A percentile compares a stretch with the other conserved stretches of the same genome.
Conservation (phyloP, 2,113 vertebrate genomes). For the Sula dactylatra region DNA sequence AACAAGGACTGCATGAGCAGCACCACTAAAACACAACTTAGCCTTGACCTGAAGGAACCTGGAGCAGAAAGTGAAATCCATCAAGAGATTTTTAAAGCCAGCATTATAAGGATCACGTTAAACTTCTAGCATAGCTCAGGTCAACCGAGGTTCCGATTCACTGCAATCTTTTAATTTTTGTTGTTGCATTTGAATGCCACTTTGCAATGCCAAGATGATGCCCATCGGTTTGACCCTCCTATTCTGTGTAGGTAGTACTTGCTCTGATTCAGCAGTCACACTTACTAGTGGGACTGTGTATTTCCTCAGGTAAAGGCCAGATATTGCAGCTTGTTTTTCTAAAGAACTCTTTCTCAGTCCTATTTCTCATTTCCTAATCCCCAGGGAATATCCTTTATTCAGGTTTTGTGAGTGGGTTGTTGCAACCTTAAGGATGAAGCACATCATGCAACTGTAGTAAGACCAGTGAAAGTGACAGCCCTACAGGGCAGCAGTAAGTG, state of each 20-base stretch:
- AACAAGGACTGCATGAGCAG: not conserved
- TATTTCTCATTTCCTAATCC: not conserved
- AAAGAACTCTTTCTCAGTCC: not conserved
- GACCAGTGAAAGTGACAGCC: not conserved
- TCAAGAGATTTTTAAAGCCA: not conserved
- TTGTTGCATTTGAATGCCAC: not conserved
- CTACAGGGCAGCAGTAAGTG: not conserved
- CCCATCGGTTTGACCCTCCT: not conserved
- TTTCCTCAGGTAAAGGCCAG: not conserved
- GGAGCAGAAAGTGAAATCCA: not conserved
- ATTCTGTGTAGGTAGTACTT: not conserved
- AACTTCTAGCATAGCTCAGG: not conserved
- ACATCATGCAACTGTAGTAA: not conserved
- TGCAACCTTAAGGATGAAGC: not conserved
- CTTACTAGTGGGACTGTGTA: not conserved
- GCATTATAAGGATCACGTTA: not conserved
- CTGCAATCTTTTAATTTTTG: not conserved
- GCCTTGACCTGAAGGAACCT: not conserved
- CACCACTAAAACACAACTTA: not conserved
- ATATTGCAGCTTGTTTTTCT: not conserved
- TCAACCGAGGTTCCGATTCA: not conserved
- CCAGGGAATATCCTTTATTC: not conserved
- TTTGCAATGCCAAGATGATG: not conserved
- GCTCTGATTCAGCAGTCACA: not conserved
- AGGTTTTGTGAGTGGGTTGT: not conserved